Evolutionary conservation across 2,113 vertebrate species (phyloP), one percentile per base, ranked within the genome.

Genomic region (Turnix velox): DNA sequence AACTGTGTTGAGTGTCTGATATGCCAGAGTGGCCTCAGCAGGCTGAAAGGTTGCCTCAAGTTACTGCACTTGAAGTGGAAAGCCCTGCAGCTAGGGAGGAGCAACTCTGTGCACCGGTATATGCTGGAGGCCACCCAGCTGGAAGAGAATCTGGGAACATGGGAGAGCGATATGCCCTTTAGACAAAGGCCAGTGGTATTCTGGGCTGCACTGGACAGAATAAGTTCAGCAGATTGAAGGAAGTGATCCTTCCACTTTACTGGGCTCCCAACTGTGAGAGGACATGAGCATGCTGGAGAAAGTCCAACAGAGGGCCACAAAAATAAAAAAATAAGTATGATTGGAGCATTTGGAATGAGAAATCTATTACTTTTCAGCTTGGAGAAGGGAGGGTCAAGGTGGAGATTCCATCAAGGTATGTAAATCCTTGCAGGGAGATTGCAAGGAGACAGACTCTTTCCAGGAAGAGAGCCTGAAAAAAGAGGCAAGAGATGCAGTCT

Each of bases 101-200:
- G 11, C 30, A 55, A 5, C 24, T 2, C 24, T 17, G 22, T 1
- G 1, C 20, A 43, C 22, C 20, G 28, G 1, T 35, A 18, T 49
- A 35, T n/a, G 12, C 42, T 72, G 43, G 7, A 18, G 15, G 16
- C 14, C 48, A 35, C 35, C 11, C 33, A 42, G 9, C 7, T 63
- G 30, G 42, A 51, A 66, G 59, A 28, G 23, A 51, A 8, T 18
- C 33, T 45, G 23, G 14, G 28, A 62, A 55, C n/a, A 33, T 30
- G 6, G 71, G 30, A 17, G 48, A 33, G 33, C 9, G n/a, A 4
- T 14, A 18, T 43, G 20, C 48, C 19, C 42, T 63, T 71, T 40
- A 40, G 24, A 30, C 63, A 55, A 46, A 63, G 14, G 30, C 4
- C 1, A 48, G 12, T 4, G 11, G 3, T 33, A 24, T 61, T 19